Conservation (phyloP, 1,140 invertebrate genomes). For the Caenorhabditis briggsae region DNA sequence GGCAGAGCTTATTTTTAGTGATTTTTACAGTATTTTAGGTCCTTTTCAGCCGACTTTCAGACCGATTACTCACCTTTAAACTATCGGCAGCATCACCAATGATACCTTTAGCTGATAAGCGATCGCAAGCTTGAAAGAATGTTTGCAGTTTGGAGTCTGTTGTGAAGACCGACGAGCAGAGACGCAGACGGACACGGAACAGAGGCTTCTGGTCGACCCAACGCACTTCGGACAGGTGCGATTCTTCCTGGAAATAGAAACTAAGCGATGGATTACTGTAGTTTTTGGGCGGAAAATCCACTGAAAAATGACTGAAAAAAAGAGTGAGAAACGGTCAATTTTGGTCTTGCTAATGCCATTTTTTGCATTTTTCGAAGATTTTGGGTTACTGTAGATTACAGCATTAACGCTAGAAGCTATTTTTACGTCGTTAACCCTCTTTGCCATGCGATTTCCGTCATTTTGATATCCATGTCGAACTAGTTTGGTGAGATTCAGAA, state of each 20-base stretch:
- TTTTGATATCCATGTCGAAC: no score
- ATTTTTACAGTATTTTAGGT: no score
- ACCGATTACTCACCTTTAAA: conserved; percentile 49
- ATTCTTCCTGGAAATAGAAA: conserved; percentile 79
- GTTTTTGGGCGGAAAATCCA: no score
- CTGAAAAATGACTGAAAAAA: not conserved
- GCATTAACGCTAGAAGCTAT: no score
- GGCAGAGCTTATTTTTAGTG: no score
- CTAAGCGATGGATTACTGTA: not conserved
- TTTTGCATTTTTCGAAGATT: no score
- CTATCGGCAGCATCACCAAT: conserved; percentile 59
- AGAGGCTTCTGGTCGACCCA: conserved; percentile 92
- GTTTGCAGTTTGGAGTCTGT: conserved; percentile 76
- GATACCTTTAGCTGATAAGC: conserved; percentile 57
- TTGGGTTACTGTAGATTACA: no score
- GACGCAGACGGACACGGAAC: conserved; percentile 86
- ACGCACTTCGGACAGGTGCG: conserved; percentile 89
- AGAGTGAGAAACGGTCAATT: not conserved
- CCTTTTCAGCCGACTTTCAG: no score
- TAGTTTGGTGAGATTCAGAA: no score
- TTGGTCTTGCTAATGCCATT: no score
- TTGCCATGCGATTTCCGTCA: no score
- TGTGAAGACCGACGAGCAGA: conserved; percentile 90
- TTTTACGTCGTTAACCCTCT: no score
- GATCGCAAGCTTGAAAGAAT: conserved; percentile 75